Evolutionary conservation across 2,113 vertebrate species (phyloP).

Genomic region (Stomatorhinus ivindoensis): DNA sequence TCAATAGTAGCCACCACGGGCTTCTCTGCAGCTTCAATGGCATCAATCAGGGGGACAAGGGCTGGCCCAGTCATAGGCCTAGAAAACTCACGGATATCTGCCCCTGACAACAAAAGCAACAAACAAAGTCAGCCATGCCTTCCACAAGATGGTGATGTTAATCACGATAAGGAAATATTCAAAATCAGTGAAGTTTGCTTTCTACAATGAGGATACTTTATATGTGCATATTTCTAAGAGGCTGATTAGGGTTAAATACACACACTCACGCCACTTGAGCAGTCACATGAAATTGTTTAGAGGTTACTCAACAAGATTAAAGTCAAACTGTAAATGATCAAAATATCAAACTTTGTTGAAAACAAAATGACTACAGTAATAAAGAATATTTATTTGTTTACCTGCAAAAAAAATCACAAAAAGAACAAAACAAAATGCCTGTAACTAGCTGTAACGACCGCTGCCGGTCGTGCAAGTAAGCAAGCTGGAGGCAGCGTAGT

Average conservation of each 20-base stretch:
- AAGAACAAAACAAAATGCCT: no score
- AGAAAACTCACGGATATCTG: constrained; percentile 70
- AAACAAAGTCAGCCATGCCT: neutral
- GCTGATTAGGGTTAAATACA: neutral
- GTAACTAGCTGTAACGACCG: no score
- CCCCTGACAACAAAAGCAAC: constrained; percentile 54
- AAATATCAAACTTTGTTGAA: no score
- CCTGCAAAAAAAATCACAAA: no score
- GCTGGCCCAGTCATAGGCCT: fast-evolving
- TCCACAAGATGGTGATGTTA: neutral
- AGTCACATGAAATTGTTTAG: no score
- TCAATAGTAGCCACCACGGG: constrained; percentile 85
- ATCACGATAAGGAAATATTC: neutral
- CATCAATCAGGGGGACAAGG: constrained; percentile 56
- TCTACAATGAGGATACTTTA: neutral
- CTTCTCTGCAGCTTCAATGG: constrained; percentile 69
- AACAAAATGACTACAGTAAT: no score
- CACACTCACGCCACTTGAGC: neutral
- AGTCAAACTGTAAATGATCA: no score
- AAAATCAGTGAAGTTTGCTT: neutral
- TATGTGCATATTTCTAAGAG: neutral
- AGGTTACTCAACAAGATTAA: no score
- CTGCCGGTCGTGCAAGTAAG: no score
- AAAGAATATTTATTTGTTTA: no score
- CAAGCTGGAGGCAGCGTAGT: no score